Evolutionary conservation across 2,113 vertebrate species (phyloP), one percentile per base, ranked within the genome.

Genomic region (Pseudois nayaur): DNA sequence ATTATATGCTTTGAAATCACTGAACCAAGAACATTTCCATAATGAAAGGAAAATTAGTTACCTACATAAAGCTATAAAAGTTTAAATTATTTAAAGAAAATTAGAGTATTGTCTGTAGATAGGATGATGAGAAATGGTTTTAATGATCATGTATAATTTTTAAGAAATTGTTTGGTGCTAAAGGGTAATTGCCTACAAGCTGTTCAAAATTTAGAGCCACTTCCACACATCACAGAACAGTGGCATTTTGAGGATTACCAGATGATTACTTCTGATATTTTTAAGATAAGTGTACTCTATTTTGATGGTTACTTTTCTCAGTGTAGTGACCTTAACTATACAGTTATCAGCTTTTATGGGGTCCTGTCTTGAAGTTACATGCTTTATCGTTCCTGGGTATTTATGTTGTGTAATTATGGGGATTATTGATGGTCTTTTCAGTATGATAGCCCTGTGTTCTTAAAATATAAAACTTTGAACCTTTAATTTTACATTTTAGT

Each of bases 401-500:
- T 95, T 93, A 89, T 97, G 54, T 59, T 74, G 10, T 64, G 3
- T 54, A 52, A 40, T 90, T 95, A 91, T 50, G 16, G 33, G 1
- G 2, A 84, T 83, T 89, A 87, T 23, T 87, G 79, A 92, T 95
- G 29, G 0, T 91, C 43, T 27, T 60, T 45, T 93, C 57, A 94
- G 10, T 81, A 43, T 59, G 43, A 95, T 84, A 23, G 29, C 95
- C 78, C 17, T 25, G 31, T 16, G 31, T 95, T 60, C 87, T 81
- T 84, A 96, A 87, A 98, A 81, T 21, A 2, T 55, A 97, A 96
- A 97, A 95, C 2, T 97, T 76, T 88, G 11, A 96, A 82, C 6
- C 16, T 62, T 96, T 98, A 71, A 13, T 89, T 97, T 97, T 45
- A 88, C 6, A 54, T 89, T 97, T 98, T 84, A 90, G 71, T 97